Evolutionary conservation across 1,140 invertebrate genomes (phyloP).

Genomic region (Liolophura sinensis): DNA sequence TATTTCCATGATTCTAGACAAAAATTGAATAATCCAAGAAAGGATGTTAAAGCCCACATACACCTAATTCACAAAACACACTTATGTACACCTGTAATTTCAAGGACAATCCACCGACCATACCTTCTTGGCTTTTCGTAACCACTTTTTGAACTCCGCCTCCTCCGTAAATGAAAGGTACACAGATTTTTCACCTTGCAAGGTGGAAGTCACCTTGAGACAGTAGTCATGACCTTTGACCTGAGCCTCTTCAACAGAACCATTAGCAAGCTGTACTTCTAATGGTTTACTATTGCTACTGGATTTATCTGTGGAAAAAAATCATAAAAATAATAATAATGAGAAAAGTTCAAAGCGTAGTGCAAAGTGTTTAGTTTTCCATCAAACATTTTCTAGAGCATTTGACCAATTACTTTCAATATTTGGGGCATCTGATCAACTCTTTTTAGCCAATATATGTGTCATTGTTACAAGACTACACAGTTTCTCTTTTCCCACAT

Average conservation of each 20-base stretch:
- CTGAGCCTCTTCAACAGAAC: conserved; percentile 52
- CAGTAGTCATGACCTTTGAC: conserved; percentile 50
- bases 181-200: conserved; percentile 49
- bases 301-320: conserved; percentile 41
- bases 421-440: no score
- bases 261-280: conserved; percentile 52
- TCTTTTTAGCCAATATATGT: no score
- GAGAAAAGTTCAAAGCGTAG: neutral
- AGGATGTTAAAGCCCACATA: no score
- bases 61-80: no score
- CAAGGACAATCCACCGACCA: neutral
- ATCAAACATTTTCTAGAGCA: neutral
- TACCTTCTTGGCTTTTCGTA: conserved; percentile 54
- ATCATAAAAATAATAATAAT: conserved; percentile 3
- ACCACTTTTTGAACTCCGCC: conserved; percentile 49
- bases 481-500: no score
- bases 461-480: no score
- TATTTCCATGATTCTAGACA: no score
- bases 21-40: no score
- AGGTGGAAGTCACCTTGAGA: conserved; percentile 50
- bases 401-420: no score
- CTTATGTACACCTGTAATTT: no score
- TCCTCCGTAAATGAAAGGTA: conserved; percentile 50
- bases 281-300: conserved; percentile 42
- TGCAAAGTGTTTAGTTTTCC: neutral